Conservation (phyloP, 1,140 invertebrate genomes). For the Listronotus oregonensis region DNA sequence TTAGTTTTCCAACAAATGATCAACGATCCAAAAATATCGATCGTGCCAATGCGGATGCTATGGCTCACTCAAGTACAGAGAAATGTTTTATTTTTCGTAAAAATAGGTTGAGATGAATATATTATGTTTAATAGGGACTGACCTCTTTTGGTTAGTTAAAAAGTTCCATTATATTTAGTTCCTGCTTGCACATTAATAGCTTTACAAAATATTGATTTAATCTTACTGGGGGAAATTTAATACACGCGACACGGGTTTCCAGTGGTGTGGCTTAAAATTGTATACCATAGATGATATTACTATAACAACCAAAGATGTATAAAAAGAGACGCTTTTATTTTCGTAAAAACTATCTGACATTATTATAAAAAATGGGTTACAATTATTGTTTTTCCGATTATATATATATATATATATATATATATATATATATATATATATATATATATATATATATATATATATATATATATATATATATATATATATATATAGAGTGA, state of each 20-base stretch:
- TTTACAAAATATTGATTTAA: constrained; percentile 11
- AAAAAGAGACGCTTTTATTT: no score
- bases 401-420: no score
- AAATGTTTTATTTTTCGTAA: constrained; percentile 2
- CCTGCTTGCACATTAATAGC: constrained; percentile 15
- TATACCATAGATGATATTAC: no score
- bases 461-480: no score
- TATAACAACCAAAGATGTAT: no score
- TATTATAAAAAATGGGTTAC: no score
- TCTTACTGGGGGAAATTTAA: background rate
- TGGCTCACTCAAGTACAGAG: background rate
- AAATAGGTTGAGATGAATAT: constrained; percentile 6
- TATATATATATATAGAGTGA: no score
- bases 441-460: no score
- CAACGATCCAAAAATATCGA: background rate
- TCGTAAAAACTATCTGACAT: no score
- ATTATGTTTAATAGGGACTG: constrained; percentile 14
- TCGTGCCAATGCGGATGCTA: constrained; percentile 2
- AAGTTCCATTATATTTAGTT: constrained; percentile 19
- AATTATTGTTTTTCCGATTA: no score
- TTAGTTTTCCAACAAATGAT: background rate
- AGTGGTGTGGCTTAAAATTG: background rate
- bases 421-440: no score
- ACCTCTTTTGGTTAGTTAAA: constrained; percentile 19
- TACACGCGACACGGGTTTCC: constrained; percentile 10